A percentile compares a stretch with the other conserved stretches of the same genome.
phyloP scores from a whole-genome alignment of 1,140 invertebrate species.

The Ceratosolen solmsi region DNA sequence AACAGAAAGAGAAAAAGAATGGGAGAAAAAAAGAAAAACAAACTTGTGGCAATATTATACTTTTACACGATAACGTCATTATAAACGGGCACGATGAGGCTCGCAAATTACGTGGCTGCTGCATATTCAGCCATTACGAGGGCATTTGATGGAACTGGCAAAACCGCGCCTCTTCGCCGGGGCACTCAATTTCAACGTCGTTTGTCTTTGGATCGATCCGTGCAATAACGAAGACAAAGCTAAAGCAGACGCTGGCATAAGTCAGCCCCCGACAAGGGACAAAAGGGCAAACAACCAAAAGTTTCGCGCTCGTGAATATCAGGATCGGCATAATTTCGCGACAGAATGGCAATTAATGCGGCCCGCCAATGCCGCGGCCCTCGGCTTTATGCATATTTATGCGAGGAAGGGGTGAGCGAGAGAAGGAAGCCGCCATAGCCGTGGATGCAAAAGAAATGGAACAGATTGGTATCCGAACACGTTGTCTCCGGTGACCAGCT shows the following conservation, averaged over 20 bases:
- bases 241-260: neutral
- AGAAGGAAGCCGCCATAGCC: neutral
- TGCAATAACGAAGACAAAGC: neutral
- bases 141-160: neutral
- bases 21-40: neutral
- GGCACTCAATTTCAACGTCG: conserved; percentile 6
- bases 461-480: conserved; percentile 66
- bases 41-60: neutral
- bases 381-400: conserved; percentile 62
- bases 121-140: neutral
- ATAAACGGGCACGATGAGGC: neutral
- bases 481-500: conserved; percentile 48
- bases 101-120: neutral
- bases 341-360: conserved; percentile 47
- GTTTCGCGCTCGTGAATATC: conserved; percentile 9
- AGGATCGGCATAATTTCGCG: conserved; percentile 7
- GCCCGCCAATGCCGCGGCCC: neutral
- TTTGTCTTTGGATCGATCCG: conserved; percentile 23
- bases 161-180: neutral
- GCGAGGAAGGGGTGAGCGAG: conserved; percentile 21
- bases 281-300: conserved; percentile 33
- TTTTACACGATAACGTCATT: neutral
- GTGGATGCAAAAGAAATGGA: conserved; percentile 61
- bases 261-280: neutral
- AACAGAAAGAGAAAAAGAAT: no score